Conservation (phyloP, 2,113 vertebrate genomes). For the Eudyptes chrysolophus region DNA sequence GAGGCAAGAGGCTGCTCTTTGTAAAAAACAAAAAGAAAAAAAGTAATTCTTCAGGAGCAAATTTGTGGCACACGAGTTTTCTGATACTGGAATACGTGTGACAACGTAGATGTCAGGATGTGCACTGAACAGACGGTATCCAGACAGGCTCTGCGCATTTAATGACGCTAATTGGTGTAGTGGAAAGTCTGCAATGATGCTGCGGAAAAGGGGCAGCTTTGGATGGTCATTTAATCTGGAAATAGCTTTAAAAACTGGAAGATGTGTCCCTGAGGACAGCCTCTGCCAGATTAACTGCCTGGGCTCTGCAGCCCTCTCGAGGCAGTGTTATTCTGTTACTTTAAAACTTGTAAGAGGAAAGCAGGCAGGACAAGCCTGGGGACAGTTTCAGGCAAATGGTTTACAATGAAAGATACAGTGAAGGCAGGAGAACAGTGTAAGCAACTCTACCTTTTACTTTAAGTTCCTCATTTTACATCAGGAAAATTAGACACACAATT, state of each 20-base stretch:
- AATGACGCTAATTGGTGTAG: neutral
- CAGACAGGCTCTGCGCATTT: neutral
- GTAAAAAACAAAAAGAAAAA: neutral
- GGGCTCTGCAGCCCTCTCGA: neutral
- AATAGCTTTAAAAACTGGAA: constrained; percentile 1
- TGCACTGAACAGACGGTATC: neutral
- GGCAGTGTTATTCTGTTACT: neutral
- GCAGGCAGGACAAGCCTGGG: neutral
- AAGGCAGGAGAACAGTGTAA: neutral
- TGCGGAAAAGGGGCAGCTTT: neutral
- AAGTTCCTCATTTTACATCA: neutral
- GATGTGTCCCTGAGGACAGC: neutral
- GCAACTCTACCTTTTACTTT: neutral
- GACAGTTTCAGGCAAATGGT: neutral
- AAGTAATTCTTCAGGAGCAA: neutral
- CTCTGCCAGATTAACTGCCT: neutral
- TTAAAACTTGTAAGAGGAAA: neutral
- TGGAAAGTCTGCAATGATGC: neutral
- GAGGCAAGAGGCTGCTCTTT: neutral
- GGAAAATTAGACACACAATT: neutral
- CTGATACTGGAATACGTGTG: neutral
- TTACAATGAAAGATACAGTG: neutral
- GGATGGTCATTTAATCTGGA: neutral
- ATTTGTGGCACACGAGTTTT: neutral
- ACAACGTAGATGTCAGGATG: neutral